Percentiles rank a stretch among this genome's conserved stretches.
These are phyloP conservation scores for Meteorus cinctellus DNA, from an alignment of 2,888 invertebrate species.

Conservation along the genomic window DNA sequence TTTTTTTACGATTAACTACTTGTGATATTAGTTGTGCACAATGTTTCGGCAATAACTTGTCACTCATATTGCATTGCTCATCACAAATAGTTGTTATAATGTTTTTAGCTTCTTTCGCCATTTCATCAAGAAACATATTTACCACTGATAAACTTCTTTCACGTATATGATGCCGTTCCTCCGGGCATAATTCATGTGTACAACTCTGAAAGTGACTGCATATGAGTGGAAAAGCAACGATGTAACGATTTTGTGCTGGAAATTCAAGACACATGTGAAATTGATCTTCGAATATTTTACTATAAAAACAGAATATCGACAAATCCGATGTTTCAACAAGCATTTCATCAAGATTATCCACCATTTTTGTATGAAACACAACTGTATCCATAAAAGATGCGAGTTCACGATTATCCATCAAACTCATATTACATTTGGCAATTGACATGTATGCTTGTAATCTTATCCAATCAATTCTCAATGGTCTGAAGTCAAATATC, in stretches of 20 bases:
- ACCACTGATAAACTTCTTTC: constrained; percentile 96
- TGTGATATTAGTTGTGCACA: constrained; percentile 94
- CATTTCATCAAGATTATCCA: constrained; percentile 97
- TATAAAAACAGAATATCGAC: constrained; percentile 98
- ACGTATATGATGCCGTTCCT: constrained; percentile 97
- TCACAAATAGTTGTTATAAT: constrained; percentile 99
- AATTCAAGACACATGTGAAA: constrained; percentile 99
- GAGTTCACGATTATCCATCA: constrained; percentile 89
- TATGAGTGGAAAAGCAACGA: constrained; percentile 97
- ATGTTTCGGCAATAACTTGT: constrained; percentile 95
- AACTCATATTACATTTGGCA: constrained; percentile 83
- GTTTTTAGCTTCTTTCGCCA: constrained; percentile 99
- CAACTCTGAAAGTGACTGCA: constrained; percentile 99
- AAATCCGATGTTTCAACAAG: constrained; percentile 97
- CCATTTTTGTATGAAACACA: constrained; percentile 98
- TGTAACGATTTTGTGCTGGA: constrained; percentile 98
- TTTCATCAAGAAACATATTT: constrained; percentile 98
- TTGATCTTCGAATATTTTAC: constrained; percentile 96
- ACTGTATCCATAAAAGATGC: constrained; percentile 95
- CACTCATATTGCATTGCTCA: constrained; percentile 97
- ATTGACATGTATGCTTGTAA: constrained; percentile 95
- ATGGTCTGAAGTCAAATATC: constrained; percentile 94
- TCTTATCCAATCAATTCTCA: constrained; percentile 97
- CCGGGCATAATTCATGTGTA: constrained; percentile 98
- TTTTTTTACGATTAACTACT: constrained; percentile 90